phyloP scores from a whole-genome alignment of 2,113 vertebrate genomes.

The Plecotus auritus region DNA sequence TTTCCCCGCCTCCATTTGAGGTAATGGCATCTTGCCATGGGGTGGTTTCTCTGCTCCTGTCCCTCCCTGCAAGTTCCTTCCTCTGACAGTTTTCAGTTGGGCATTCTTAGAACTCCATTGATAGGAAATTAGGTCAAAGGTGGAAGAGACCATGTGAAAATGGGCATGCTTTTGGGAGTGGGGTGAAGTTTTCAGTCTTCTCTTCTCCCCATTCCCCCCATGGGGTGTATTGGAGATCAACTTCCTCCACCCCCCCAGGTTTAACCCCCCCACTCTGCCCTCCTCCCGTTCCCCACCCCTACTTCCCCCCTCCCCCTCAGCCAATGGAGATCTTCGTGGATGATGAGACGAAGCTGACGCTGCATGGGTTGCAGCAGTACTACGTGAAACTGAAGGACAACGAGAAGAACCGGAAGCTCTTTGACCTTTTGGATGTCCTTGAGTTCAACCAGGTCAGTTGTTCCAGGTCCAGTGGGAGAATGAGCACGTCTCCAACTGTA shows the following conservation, averaged over 20 bases:
- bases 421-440: conserved; percentile 87
- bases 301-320: conserved; percentile 77
- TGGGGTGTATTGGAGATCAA: conserved; percentile 74
- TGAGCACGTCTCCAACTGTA: background rate
- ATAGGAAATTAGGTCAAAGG: background rate
- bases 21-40: background rate
- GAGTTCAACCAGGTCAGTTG: conserved; percentile 86
- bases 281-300: conserved; percentile 65
- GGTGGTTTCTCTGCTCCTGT: background rate
- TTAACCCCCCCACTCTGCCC: conserved; percentile 77
- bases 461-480: background rate
- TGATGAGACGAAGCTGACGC: conserved; percentile 89
- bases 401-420: conserved; percentile 90
- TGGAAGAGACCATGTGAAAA: conserved; percentile 19
- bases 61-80: background rate
- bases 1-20: background rate
- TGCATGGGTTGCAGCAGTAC: conserved; percentile 89
- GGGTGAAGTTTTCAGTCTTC: conserved; percentile 46
- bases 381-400: conserved; percentile 91
- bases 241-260: conserved; percentile 74
- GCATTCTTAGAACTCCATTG: conserved; percentile 16
- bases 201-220: conserved; percentile 71
- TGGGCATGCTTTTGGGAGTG: conserved; percentile 35
- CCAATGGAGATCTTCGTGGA: conserved; percentile 91
- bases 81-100: background rate